These are phyloP conservation scores for Aphelenchoides fujianensis DNA, from an alignment of 1,140 invertebrate genomes.

Conservation along the genomic window DNA sequence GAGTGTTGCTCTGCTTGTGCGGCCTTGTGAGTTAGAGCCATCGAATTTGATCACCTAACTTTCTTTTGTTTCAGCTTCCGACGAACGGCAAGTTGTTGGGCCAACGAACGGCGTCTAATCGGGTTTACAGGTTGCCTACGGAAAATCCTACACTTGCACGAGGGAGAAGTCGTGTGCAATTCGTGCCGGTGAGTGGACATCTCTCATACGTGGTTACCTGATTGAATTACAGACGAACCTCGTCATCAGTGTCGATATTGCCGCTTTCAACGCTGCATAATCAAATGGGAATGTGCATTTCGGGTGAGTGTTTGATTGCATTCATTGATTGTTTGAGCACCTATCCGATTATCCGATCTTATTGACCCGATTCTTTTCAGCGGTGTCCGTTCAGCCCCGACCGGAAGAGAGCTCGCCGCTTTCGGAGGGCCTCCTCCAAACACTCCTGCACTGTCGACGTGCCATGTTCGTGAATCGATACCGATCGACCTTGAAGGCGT, in stretches of 20 bases:
- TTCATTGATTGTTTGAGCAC: too few relatives aligned
- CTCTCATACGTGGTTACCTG: too few relatives aligned
- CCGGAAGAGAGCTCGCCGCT: neutral
- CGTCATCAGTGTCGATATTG: conserved; percentile 11
- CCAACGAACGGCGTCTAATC: too few relatives aligned
- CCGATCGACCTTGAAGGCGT: conserved; percentile 5
- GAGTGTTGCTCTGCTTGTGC: neutral
- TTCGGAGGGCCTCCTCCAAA: neutral
- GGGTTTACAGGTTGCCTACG: conserved; percentile 7
- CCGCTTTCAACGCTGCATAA: conserved; percentile 5
- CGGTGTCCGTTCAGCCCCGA: neutral
- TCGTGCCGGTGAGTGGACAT: neutral
- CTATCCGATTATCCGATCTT: too few relatives aligned
- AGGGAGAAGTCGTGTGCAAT: neutral
- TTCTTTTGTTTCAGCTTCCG: conserved; percentile 12
- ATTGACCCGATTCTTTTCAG: too few relatives aligned
- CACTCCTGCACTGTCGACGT: conserved; percentile 10
- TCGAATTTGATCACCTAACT: too few relatives aligned
- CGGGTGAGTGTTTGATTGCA: too few relatives aligned
- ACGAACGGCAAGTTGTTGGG: too few relatives aligned
- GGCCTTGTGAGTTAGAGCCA: neutral
- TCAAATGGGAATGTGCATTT: conserved; percentile 3
- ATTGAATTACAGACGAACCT: too few relatives aligned
- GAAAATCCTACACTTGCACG: neutral
- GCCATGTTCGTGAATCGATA: conserved; percentile 5